Evolutionary conservation across 2,797 vertebrate species (phyloP).

Genomic region (Pantherophis alleghaniensis): DNA sequence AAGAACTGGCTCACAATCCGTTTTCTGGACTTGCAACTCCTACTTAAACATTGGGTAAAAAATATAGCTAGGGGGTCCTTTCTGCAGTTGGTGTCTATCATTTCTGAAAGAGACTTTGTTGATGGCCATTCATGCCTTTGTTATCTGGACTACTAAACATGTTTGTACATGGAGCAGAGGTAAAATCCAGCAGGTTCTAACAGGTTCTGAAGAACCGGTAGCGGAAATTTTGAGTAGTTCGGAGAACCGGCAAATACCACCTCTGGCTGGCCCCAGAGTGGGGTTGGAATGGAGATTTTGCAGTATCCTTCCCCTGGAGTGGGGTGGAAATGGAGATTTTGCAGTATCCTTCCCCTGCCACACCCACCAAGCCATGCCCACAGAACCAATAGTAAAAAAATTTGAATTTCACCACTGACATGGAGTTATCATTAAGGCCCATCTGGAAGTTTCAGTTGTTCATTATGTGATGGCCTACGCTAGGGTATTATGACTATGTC

Average conservation of each 20-base stretch:
- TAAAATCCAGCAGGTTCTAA: too few species aligned
- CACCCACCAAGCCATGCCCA: too few species aligned
- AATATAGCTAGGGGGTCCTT: not conserved
- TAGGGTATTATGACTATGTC: not conserved
- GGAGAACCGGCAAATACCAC: too few species aligned
- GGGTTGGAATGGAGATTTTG: too few species aligned
- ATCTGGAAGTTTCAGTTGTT: not conserved
- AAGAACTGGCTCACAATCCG: not conserved
- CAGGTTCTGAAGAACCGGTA: too few species aligned
- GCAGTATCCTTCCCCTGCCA: too few species aligned
- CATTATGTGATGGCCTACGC: not conserved
- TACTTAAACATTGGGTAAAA: not conserved
- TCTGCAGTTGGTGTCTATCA: not conserved
- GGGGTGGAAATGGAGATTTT: too few species aligned
- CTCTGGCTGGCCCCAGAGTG: too few species aligned
- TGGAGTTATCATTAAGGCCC: not conserved
- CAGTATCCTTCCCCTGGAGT: too few species aligned
- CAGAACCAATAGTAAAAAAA: too few species aligned
- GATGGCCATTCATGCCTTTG: not conserved
- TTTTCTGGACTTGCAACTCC: not conserved
- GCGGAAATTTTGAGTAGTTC: too few species aligned
- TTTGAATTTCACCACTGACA: too few species aligned
- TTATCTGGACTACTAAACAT: not conserved
- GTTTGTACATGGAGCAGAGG: not conserved
- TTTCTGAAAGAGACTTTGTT: not conserved